Percentiles rank a stretch among this genome's conserved stretches.
Evolutionary conservation across 2,888 invertebrate species (phyloP).

Genomic region (Orthosia gracilis): DNA sequence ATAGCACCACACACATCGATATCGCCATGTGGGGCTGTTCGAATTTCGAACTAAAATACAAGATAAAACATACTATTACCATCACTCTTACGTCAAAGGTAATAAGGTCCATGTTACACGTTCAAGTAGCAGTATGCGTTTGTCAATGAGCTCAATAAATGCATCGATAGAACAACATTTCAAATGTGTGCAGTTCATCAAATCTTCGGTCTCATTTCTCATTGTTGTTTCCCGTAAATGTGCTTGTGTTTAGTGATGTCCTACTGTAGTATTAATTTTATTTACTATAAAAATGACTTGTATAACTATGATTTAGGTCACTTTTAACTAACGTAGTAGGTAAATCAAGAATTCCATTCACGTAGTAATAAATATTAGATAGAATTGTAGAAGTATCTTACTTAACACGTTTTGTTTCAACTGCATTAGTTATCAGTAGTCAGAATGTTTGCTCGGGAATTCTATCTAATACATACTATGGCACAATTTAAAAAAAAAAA

Average conservation of each 20-base stretch:
- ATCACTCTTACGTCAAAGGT: conserved; percentile 46
- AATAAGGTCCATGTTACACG: conserved; percentile 63
- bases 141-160: conserved; percentile 77
- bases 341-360: neutral
- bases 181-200: conserved; percentile 84
- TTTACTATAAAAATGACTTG: no score
- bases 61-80: conserved; percentile 15
- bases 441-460: neutral
- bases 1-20: conserved; percentile 80
- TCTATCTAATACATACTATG: no score
- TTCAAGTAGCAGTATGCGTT: conserved; percentile 18
- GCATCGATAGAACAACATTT: conserved; percentile 82
- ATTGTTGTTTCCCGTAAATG: conserved; percentile 74
- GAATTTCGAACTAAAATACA: conserved; percentile 44
- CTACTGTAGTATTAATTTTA: conserved; percentile 58
- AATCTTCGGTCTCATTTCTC: conserved; percentile 85
- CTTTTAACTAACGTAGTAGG: neutral
- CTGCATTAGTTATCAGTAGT: neutral
- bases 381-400: neutral
- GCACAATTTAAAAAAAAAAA: no score
- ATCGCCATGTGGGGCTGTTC: conserved; percentile 73
- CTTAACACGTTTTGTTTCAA: neutral
- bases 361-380: neutral
- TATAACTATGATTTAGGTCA: neutral
- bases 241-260: conserved; percentile 57